A percentile compares a stretch with the other conserved stretches of the same genome.
phyloP scores from a whole-genome alignment of 2,888 invertebrate species.

The Stomorhina lunata region DNA sequence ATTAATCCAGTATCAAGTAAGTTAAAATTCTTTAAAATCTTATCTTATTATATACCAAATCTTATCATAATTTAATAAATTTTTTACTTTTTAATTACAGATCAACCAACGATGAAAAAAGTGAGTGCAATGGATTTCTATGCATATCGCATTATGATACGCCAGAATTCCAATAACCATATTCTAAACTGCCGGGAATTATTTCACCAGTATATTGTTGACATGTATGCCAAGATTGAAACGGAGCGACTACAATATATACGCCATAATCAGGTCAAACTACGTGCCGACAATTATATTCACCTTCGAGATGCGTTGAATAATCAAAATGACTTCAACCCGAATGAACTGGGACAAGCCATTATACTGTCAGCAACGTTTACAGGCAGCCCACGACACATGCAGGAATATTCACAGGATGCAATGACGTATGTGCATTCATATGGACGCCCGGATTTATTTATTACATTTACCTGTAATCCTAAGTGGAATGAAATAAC shows the following conservation, averaged over 20 bases:
- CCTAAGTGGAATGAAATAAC: constrained; percentile 17
- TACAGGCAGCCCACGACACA: constrained; percentile 72
- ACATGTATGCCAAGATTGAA: constrained; percentile 9
- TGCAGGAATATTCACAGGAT: constrained; percentile 76
- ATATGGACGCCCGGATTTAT: constrained; percentile 15
- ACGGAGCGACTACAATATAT: no score
- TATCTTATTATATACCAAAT: background rate
- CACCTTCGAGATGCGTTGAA: constrained; percentile 50
- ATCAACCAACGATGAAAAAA: background rate
- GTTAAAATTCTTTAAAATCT: background rate
- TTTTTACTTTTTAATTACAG: no score
- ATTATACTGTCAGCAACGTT: constrained; percentile 11
- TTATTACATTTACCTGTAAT: constrained; percentile 26
- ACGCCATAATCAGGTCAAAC: constrained; percentile 41
- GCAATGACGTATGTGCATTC: constrained; percentile 72
- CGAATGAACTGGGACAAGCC: background rate
- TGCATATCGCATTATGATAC: background rate
- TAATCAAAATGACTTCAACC: background rate
- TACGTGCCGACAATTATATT: constrained; percentile 51
- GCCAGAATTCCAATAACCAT: constrained; percentile 8
- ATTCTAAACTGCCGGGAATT: constrained; percentile 34
- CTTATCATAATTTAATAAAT: background rate
- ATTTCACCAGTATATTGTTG: constrained; percentile 21
- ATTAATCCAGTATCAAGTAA: constrained; percentile 49
- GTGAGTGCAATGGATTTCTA: no score